A percentile compares a stretch with the other conserved stretches of the same genome.
Evolutionary conservation across 2,797 vertebrate species (phyloP).

Genomic region (Micrastur ruficollis): DNA sequence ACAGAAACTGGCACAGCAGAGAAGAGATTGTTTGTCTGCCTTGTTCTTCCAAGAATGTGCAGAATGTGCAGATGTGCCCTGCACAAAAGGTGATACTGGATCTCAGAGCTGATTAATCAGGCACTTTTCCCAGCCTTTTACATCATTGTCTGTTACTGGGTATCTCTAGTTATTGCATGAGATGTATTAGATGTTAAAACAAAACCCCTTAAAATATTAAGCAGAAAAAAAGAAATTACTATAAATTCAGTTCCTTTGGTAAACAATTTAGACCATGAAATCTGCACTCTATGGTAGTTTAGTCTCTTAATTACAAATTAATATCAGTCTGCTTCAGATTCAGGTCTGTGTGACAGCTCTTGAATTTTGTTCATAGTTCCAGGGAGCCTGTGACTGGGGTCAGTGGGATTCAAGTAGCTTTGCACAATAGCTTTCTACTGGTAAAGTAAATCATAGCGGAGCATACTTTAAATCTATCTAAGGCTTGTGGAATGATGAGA

Average conservation of each 20-base stretch:
- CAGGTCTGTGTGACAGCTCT: not conserved
- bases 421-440: not conserved
- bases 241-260: too few relatives aligned
- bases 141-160: not conserved
- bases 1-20: not conserved
- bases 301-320: not conserved
- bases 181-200: not conserved
- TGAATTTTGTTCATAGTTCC: not conserved
- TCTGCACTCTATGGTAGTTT: not conserved
- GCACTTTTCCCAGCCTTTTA: not conserved
- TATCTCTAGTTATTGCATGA: not conserved
- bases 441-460: not conserved
- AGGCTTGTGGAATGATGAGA: not conserved
- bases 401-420: not conserved
- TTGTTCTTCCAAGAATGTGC: too few relatives aligned
- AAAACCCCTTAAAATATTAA: not conserved
- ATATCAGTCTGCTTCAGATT: not conserved
- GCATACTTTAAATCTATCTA: not conserved
- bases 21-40: not conserved
- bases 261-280: not conserved
- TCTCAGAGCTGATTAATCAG: not conserved
- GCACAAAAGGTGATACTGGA: not conserved
- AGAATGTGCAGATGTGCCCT: not conserved
- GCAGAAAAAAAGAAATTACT: not conserved
- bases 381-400: accelerated